Conservation (phyloP, 2,113 vertebrate genomes). For the Uropsilus gracilis region DNA sequence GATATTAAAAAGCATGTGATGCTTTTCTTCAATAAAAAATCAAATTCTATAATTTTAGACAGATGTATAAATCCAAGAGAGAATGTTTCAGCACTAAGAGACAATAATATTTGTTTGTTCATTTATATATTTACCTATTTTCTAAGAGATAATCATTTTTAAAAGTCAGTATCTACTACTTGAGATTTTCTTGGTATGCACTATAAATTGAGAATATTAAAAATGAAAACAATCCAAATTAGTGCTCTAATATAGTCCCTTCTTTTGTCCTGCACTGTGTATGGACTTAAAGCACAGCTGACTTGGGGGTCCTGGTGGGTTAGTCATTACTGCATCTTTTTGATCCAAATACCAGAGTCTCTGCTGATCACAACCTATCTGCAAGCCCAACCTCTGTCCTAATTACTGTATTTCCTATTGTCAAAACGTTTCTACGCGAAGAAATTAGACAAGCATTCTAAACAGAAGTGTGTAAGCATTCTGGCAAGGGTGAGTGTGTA, state of each 20-base stretch:
- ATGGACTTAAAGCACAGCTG: not conserved
- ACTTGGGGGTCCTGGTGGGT: not conserved
- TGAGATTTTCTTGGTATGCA: not conserved
- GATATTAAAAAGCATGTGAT: not conserved
- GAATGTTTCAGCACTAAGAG: not conserved
- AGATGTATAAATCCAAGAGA: not conserved
- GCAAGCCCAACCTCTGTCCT: not conserved
- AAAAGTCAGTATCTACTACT: not conserved
- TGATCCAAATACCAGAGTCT: not conserved
- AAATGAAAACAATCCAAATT: not conserved
- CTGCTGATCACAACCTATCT: not conserved
- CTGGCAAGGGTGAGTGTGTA: not conserved
- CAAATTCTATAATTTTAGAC: not conserved
- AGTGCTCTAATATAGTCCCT: not conserved
- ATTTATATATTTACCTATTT: too few relatives aligned
- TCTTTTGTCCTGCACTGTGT: not conserved
- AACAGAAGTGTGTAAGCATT: not conserved
- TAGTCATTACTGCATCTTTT: not conserved
- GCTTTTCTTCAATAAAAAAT: not conserved
- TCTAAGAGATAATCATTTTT: not conserved
- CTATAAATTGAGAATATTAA: not conserved
- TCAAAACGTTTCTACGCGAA: not conserved
- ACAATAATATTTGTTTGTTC: too few relatives aligned
- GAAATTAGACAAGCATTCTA: not conserved
- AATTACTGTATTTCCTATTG: conserved; percentile 38